A percentile compares a stretch with the other conserved stretches of the same genome.
These are phyloP conservation scores for Chrysolina americana DNA, from an alignment of 2,888 invertebrate species.

Conservation along the genomic window DNA sequence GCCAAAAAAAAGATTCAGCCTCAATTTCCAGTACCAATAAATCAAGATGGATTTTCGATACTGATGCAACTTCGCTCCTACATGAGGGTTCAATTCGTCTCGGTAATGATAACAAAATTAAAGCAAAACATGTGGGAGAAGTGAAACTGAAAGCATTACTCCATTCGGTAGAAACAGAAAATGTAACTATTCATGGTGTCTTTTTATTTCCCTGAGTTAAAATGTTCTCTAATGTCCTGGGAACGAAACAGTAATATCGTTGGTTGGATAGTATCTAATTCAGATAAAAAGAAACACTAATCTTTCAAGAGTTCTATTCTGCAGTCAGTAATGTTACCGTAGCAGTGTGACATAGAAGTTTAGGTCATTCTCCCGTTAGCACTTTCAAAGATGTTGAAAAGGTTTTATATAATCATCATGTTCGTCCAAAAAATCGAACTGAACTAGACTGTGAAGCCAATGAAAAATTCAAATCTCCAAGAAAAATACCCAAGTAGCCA, in stretches of 20 bases:
- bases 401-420: slow-evolving; percentile 9
- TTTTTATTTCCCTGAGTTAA: neutral
- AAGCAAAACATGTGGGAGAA: neutral
- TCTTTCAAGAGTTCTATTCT: neutral
- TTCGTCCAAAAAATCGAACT: neutral
- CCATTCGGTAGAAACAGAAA: neutral
- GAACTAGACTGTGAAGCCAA: slow-evolving; percentile 12
- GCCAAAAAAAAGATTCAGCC: neutral
- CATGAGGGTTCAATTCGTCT: too few relatives aligned
- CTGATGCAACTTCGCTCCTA: too few relatives aligned
- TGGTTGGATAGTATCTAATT: neutral
- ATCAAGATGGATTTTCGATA: too few relatives aligned
- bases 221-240: neutral
- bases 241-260: neutral
- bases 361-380: slow-evolving; percentile 5
- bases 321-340: neutral
- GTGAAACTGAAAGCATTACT: neutral
- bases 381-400: slow-evolving; percentile 12
- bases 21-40: too few relatives aligned
- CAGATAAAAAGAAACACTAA: slow-evolving; percentile 8
- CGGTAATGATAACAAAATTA: too few relatives aligned
- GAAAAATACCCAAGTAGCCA: slow-evolving; percentile 6
- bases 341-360: neutral
- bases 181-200: neutral
- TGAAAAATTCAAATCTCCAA: slow-evolving; percentile 15